phyloP scores from a whole-genome alignment of 2,888 invertebrate species.

The Lithosia quadra region DNA sequence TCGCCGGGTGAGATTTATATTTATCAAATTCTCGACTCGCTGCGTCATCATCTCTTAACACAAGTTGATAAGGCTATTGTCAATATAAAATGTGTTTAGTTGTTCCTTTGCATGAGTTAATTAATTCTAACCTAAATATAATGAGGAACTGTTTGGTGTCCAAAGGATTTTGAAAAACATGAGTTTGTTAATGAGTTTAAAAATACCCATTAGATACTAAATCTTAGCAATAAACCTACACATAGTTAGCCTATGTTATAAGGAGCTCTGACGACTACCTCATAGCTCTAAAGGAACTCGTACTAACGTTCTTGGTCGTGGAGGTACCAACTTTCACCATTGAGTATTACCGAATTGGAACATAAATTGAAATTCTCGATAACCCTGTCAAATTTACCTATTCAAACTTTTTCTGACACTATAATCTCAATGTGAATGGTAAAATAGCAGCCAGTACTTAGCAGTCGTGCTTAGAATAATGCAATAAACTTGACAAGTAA shows the following conservation, averaged over 20 bases:
- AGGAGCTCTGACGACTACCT: too few relatives aligned
- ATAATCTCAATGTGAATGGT: neutral
- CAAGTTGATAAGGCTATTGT: neutral
- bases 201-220: too few relatives aligned
- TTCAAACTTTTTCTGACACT: neutral
- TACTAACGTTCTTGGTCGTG: too few relatives aligned
- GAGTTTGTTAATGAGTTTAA: too few relatives aligned
- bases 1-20: neutral
- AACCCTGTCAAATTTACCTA: neutral
- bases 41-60: neutral
- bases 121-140: neutral
- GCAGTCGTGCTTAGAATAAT: slow-evolving; percentile 31
- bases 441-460: slow-evolving; percentile 36
- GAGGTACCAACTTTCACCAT: too few relatives aligned
- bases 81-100: neutral
- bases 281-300: too few relatives aligned
- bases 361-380: neutral
- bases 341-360: too few relatives aligned
- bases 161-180: neutral
- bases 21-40: neutral
- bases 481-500: slow-evolving; percentile 12
- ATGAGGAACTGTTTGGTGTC: neutral
- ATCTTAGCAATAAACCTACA: too few relatives aligned
- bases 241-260: too few relatives aligned
- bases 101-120: neutral